Evolutionary conservation across 2,797 vertebrate genomes (phyloP), one percentile per base, ranked within the genome.

Genomic region (Phaenicophaeus curvirostris): DNA sequence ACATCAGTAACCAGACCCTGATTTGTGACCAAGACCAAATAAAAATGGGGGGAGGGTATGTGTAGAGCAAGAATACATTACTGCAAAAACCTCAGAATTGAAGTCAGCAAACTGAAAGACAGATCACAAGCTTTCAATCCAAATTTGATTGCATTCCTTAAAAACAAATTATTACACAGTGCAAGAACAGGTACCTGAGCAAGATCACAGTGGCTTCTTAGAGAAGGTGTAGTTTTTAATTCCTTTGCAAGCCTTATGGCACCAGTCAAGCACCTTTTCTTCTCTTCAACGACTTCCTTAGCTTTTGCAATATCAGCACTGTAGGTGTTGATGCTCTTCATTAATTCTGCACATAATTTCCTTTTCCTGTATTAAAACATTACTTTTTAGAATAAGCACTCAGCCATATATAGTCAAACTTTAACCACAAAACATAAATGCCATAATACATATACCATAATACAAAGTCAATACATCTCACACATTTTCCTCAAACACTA

Each of bases 351-450:
- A 69, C 82, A 91, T 7, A 97, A 72, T 11, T 88, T 95, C 57
- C 55, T 97, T 91, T 96, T 98, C 96, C 98, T 98, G 96, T 33
- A 95, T 94, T 65, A 89, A 90, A 97, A 91, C 89, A 78, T 51
- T 75, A 80, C 33, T 91, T 90, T 72, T 59, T 35, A 94, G 62
- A 87, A 31, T 39, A 88, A 9, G 50, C 53, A 33, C 27, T 87
- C 30, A 68, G 68, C 23, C 53, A 35, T 20, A 66, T 30, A 79
- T 48, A 87, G 33, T 78, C 63, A 44, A 87, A 87, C 15, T 30
- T n/a, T 41, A 88, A 24, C 27, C n/a, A 3, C 53, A 77, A 87
- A 66, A 65, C 57, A 62, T 7, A 89, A 31, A 3, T 51, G 57
- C 13, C 62, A n/a, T n/a, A n/a, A n/a, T n/a, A 88, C 31, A 73